Conservation (phyloP, 2,888 invertebrate genomes). For the Eristalis arbustorum region DNA sequence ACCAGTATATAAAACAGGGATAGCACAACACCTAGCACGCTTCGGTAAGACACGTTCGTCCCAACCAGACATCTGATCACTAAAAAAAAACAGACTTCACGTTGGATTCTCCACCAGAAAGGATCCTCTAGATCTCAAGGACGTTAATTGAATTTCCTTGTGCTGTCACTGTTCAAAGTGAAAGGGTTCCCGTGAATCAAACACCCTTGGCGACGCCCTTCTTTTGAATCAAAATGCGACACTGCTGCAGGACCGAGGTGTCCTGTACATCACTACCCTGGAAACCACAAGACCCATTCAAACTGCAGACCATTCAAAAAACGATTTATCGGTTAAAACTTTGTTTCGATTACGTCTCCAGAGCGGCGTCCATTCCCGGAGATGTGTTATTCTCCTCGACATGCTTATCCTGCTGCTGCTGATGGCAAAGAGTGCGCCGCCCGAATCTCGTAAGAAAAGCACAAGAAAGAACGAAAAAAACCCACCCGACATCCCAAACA, state of each 20-base stretch:
- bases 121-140: too few relatives aligned
- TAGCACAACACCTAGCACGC: too few relatives aligned
- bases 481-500: slow-evolving; percentile 9
- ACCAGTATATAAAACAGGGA: too few relatives aligned
- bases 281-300: not conserved
- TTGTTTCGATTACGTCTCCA: not conserved
- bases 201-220: too few relatives aligned
- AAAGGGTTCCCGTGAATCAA: too few relatives aligned
- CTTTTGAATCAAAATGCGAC: too few relatives aligned
- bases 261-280: not conserved
- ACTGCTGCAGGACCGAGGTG: not conserved
- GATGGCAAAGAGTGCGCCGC: not conserved
- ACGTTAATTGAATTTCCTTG: too few relatives aligned
- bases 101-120: too few relatives aligned
- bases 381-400: not conserved
- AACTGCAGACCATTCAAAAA: not conserved
- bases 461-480: not conserved
- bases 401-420: not conserved
- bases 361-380: not conserved
- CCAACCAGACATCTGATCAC: too few relatives aligned
- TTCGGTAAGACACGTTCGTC: too few relatives aligned
- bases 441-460: not conserved
- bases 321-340: not conserved
- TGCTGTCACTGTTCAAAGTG: too few relatives aligned
- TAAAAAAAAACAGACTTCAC: too few relatives aligned